Base-by-base conservation (phyloP, 92 coral and sea anemone genomes). In the Porites lobata region DNA sequence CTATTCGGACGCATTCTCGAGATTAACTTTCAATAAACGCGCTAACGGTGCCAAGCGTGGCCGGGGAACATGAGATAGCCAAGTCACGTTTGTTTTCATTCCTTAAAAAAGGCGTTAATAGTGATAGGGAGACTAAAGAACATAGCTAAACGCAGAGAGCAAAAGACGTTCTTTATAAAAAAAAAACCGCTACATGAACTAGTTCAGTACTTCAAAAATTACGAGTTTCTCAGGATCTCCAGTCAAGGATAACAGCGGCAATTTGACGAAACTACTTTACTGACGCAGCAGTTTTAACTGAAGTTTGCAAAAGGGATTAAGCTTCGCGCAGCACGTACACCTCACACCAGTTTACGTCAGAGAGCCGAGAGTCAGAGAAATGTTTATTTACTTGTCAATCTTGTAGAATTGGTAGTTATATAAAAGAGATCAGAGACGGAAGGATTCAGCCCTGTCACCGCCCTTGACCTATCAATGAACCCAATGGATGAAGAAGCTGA, bases 391-490 rank as follows among this genome's bases (percentile, higher is more conserved):
- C 47, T 38, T 38, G 47, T 38, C 47, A 38, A 38, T 38, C 47
- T 38, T 38, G 5, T 38, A 38, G 0, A 38, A 38, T 38, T 38
- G 47, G 47, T 3, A 38, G 47, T 38, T 38, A 38, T 38, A 38
- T 38, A 38, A 38, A 38, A 38, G 47, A 38, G 6, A 38, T 62
- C 4, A 62, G 20, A 2, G 32, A 76, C n/a, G 29, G 18, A 26
- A 76, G 66, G 67, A 3, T 17, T 29, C 47, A 38, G 47, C 18
- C 50, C 18, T 58, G 54, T 2, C 22, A 54, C 8, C 6, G 62
- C 47, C 38, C 82, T 18, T 78, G 56, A 38, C 26, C 69, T 61
- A 32, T 78, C 57, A 78, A 38, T 38, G 47, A 38, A 78, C 56
- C 58, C 56, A 77, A 43, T 8, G 26, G 59, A 6, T 6, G 12